phyloP scores from a whole-genome alignment of 2,888 invertebrate species.

The Acrobeloides nanus region DNA sequence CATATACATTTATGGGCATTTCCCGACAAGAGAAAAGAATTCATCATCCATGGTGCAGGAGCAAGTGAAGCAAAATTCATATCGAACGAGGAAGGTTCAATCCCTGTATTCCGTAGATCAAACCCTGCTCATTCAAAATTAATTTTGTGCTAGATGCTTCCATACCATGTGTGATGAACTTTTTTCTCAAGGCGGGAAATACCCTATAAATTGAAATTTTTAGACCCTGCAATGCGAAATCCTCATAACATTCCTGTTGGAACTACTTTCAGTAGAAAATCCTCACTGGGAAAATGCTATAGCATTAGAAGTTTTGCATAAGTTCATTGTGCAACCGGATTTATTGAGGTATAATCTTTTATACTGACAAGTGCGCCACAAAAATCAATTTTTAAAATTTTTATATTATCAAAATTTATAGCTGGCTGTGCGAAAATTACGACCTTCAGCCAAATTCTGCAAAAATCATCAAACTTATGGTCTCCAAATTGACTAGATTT shows the following conservation, averaged over 20 bases:
- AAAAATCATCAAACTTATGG: constrained; percentile 75
- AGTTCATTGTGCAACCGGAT: constrained; percentile 61
- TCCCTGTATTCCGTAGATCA: no score
- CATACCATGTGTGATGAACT: no score
- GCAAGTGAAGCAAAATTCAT: no score
- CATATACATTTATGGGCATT: no score
- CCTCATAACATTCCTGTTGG: constrained; percentile 87
- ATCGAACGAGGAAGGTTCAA: no score
- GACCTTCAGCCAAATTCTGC: constrained; percentile 73
- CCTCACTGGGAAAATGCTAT: constrained; percentile 84
- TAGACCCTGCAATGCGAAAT: constrained; percentile 96
- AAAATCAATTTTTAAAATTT: no score
- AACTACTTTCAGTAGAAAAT: constrained; percentile 92
- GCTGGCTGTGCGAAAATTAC: constrained; percentile 84
- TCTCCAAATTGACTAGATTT: constrained; percentile 54
- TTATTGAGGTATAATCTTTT: constrained; percentile 23
- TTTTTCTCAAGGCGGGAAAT: no score
- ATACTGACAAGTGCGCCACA: background rate
- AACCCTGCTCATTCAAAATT: no score
- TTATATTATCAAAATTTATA: constrained; percentile 23
- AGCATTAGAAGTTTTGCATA: constrained; percentile 88
- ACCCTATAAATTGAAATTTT: constrained; percentile 20
- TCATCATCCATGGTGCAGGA: no score
- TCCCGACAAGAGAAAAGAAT: no score
- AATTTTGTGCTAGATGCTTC: no score